A percentile compares a stretch with the other conserved stretches of the same genome.
Conservation (phyloP, 1,140 invertebrate species). For the Dryas iulia region DNA sequence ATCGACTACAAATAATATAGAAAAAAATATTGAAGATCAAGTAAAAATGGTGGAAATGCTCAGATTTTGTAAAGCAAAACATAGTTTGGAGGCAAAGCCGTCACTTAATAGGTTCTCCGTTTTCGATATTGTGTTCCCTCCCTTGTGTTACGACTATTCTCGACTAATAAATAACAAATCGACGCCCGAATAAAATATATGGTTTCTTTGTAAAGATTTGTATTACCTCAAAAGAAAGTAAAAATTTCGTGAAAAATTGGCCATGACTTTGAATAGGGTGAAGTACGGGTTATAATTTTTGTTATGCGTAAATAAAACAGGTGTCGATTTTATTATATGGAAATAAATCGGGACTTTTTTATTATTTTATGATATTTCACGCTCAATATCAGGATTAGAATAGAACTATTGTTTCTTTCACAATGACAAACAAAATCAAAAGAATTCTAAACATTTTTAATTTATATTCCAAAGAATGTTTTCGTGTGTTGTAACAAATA, state of each 20-base stretch:
- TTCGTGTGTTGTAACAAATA: background rate
- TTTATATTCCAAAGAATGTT: background rate
- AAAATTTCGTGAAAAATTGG: conserved; percentile 47
- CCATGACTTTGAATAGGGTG: conserved; percentile 24
- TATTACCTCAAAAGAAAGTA: conserved; percentile 37
- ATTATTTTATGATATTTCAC: background rate
- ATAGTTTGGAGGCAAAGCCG: conserved; percentile 57
- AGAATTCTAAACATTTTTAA: background rate
- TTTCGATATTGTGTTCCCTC: conserved; percentile 66
- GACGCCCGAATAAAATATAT: conserved; percentile 75
- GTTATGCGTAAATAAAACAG: conserved; percentile 36
- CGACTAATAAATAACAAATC: conserved; percentile 79
- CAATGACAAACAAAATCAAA: background rate
- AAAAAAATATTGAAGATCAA: conserved; percentile 34
- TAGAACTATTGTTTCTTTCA: background rate
- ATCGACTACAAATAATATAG: conserved; percentile 36
- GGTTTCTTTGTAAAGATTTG: conserved; percentile 63
- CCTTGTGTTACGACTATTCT: conserved; percentile 73
- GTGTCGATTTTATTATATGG: background rate
- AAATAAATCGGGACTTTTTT: background rate
- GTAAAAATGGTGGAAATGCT: conserved; percentile 42
- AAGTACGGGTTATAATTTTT: background rate
- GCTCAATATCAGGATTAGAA: background rate
- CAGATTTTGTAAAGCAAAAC: conserved; percentile 52
- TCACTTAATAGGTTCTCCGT: conserved; percentile 69